Evolutionary conservation across 2,888 invertebrate genomes (phyloP).

Genomic region (Heliconius cydno): DNA sequence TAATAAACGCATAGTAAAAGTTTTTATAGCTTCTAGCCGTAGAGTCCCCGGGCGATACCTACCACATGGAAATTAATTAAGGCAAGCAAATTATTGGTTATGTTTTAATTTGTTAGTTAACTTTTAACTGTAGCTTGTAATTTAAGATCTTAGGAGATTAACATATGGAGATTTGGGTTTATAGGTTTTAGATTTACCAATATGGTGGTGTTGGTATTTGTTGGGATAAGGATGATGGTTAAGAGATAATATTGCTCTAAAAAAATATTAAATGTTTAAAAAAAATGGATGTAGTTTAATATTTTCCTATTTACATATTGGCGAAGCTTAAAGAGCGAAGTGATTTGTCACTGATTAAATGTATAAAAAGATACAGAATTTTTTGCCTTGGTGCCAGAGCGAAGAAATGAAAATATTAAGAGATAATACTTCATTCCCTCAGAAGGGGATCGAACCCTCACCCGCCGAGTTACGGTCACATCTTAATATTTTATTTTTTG

Average conservation of each 20-base stretch:
- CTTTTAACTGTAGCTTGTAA: not conserved
- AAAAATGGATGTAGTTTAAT: not conserved
- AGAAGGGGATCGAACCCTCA: too few species aligned
- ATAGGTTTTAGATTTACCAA: not conserved
- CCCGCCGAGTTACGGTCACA: too few species aligned
- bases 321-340: too few species aligned
- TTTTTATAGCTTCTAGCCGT: not conserved
- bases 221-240: not conserved
- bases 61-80: constrained; percentile 42
- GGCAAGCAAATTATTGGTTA: not conserved
- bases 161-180: not conserved
- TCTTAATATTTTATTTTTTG: too few species aligned
- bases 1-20: constrained; percentile 20
- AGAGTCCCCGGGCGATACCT: constrained; percentile 37
- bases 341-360: too few species aligned
- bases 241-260: not conserved
- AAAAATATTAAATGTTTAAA: not conserved
- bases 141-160: not conserved
- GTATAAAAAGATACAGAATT: too few species aligned
- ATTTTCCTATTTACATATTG: not conserved
- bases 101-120: constrained; percentile 10
- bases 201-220: not conserved
- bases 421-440: too few species aligned
- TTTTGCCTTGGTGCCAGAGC: too few species aligned
- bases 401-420: too few species aligned